A percentile compares a stretch with the other conserved stretches of the same genome.
Evolutionary conservation across 1,140 invertebrate species (phyloP).

Genomic region (Reticulitermes speratus): DNA sequence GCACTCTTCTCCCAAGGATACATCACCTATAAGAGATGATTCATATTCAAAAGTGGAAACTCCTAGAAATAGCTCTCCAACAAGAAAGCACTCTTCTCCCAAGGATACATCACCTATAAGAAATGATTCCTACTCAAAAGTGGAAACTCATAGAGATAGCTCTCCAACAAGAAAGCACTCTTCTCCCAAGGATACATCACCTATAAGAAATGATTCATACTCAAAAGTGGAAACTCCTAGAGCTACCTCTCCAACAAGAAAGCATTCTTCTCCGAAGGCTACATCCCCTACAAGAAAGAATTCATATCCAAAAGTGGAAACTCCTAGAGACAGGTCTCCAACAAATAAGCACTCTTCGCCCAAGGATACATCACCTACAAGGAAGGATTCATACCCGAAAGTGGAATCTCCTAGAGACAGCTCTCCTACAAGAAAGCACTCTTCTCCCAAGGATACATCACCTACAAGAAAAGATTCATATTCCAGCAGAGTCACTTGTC

Average conservation of each 20-base stretch:
- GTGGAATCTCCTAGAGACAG: no score
- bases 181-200: background rate
- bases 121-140: background rate
- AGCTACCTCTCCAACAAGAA: background rate
- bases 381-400: background rate
- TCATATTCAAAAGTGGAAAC: background rate
- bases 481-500: no score
- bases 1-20: background rate
- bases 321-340: background rate
- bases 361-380: background rate
- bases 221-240: background rate
- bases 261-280: background rate
- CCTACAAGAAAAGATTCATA: no score
- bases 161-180: background rate
- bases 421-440: no score
- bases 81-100: background rate
- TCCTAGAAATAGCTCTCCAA: background rate
- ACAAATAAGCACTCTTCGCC: background rate
- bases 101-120: background rate
- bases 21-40: background rate
- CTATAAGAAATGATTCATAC: background rate
- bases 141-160: background rate
- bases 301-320: background rate
- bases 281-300: background rate
- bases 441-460: no score